These are phyloP conservation scores for Caenorhabditis panamensis DNA, from an alignment of 2,888 invertebrate genomes.

Conservation along the genomic window DNA sequence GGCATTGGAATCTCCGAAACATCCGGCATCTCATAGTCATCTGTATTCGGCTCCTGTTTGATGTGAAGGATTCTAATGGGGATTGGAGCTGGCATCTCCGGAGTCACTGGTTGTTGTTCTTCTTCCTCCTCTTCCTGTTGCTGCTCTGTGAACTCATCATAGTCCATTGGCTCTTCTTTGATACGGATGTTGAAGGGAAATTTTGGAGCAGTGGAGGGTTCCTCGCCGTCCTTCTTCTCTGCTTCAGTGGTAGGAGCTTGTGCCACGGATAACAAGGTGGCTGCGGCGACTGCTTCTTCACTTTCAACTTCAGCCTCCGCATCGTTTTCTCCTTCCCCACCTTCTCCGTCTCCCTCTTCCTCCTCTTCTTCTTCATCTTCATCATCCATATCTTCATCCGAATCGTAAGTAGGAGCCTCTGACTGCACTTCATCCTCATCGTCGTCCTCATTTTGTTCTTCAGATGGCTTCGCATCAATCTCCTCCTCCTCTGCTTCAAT, in stretches of 20 bases:
- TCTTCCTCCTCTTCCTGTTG: background rate
- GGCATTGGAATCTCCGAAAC: background rate
- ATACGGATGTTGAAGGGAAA: background rate
- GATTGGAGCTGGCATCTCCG: slow-evolving; percentile 1
- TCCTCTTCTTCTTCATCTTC: background rate
- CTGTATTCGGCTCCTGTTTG: background rate
- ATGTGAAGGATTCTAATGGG: background rate
- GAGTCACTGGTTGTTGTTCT: background rate
- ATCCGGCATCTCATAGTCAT: background rate
- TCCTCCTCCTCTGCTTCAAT: background rate
- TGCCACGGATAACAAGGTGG: too few relatives aligned
- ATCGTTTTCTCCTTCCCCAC: background rate
- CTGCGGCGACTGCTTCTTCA: background rate
- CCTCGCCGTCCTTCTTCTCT: background rate
- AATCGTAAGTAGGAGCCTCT: too few relatives aligned
- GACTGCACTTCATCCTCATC: too few relatives aligned
- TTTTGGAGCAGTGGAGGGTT: background rate
- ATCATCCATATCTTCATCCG: too few relatives aligned
- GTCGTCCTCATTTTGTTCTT: too few relatives aligned
- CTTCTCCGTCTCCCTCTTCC: background rate
- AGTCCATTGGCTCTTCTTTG: slow-evolving; percentile 40
- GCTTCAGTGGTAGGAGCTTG: too few relatives aligned
- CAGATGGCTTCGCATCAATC: background rate
- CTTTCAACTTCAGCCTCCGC: background rate
- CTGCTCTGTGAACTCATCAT: slow-evolving; percentile 12